Evolutionary conservation across 2,797 vertebrate species (phyloP), one percentile per base, ranked within the genome.

Genomic region (Thalassophryne amazonica): DNA sequence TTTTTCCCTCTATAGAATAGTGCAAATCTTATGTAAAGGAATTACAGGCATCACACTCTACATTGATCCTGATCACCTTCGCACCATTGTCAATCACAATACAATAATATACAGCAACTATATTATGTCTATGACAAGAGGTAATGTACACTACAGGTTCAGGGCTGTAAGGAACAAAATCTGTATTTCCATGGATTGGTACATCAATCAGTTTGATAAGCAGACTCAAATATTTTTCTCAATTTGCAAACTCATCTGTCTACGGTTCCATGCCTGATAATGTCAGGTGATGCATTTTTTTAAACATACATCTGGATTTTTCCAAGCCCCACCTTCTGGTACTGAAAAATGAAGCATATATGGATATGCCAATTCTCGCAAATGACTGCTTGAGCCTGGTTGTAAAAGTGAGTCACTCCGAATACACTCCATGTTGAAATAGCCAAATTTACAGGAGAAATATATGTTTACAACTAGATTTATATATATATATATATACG

Each of bases 21-120:
- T 80, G 73, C 72, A 78, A 85, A 74, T 81, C 60, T 82, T 68
- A 78, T 84, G 67, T 74, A 63, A 60, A 74, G 73, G 28, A 77
- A 76, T 78, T 66, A 62, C 60, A 70, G 53, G 68, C 69, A 76
- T 69, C 55, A 32, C 55, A 60, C 64, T 43, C 42, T 60, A 20
- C 13, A 14, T 38, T 55, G 49, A 60, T 48, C 25, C 38, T 55
- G 49, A 60, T 48, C 25, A 11, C 40, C 27, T 68, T 2, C 12
- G 54, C 46, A 56, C 25, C 34, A 37, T 43, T 55, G 57, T 53
- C 67, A 64, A 35, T 78, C 45, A 72, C 42, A 70, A 59, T 40
- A 19, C 28, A 41, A 42, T 35, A 33, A 20, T 12, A 24, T 41
- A 64, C 56, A 47, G 7, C 29, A 33, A 19, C 22, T 21, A 14